Conservation (phyloP, 2,113 vertebrate species). For the Chlorodrepanis virens region DNA sequence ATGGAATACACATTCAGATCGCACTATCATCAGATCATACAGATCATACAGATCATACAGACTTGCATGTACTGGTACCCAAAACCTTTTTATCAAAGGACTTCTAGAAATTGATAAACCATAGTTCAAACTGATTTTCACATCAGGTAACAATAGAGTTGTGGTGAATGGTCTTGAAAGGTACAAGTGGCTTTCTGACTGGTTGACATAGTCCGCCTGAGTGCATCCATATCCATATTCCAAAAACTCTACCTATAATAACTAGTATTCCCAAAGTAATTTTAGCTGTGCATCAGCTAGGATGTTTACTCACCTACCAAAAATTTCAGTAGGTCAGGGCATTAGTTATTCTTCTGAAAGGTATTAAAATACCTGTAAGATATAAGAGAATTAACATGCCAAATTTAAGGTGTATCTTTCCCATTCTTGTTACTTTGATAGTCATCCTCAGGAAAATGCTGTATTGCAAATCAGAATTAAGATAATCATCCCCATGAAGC, state of each 20-base stretch:
- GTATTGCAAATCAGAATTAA: background rate
- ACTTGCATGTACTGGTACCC: background rate
- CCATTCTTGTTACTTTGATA: background rate
- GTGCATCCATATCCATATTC: background rate
- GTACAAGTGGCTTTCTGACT: background rate
- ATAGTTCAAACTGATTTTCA: background rate
- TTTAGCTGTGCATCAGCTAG: background rate
- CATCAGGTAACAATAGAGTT: background rate
- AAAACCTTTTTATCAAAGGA: background rate
- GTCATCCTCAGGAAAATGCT: background rate
- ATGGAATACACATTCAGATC: background rate
- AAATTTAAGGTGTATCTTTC: background rate
- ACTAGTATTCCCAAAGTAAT: background rate
- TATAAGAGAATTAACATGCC: background rate
- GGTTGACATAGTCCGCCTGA: fast-evolving
- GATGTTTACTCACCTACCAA: background rate
- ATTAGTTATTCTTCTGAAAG: background rate
- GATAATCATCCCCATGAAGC: background rate
- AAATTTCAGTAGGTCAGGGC: background rate
- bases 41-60: background rate
- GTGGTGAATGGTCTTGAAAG: background rate
- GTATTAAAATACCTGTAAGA: background rate
- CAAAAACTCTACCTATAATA: background rate
- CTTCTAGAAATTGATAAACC: background rate
- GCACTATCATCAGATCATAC: background rate